Conservation (phyloP, 2,888 invertebrate species). For the Tubulanus polymorphus region DNA sequence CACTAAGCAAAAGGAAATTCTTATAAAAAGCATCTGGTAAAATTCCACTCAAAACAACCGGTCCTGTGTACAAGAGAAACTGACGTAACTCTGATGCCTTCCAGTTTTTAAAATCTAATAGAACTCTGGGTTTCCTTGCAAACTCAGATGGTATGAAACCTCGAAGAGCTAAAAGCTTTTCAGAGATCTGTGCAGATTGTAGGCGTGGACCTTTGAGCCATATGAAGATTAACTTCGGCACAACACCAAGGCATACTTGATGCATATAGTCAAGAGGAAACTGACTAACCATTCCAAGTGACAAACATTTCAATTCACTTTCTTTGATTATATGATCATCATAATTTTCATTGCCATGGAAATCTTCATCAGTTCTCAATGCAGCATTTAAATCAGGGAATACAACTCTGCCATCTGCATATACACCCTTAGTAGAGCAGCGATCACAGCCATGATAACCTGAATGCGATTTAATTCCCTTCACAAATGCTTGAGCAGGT, state of each 20-base stretch:
- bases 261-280: constrained; percentile 32
- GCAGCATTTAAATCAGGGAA: background rate
- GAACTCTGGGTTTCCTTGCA: constrained; percentile 27
- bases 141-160: constrained; percentile 28
- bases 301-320: constrained; percentile 13
- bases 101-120: constrained; percentile 29
- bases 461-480: constrained; percentile 13
- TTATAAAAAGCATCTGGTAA: constrained; percentile 12
- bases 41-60: constrained; percentile 14
- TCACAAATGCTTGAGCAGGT: constrained; percentile 17
- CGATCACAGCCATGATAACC: constrained; percentile 14
- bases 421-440: no score
- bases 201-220: constrained; percentile 25
- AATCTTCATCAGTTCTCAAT: constrained; percentile 3
- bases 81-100: constrained; percentile 39
- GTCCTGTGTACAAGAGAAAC: constrained; percentile 32
- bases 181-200: constrained; percentile 12
- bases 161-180: constrained; percentile 4
- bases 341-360: constrained; percentile 2
- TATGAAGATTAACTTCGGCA: constrained; percentile 29
- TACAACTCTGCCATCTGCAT: no score
- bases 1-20: constrained; percentile 17
- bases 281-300: constrained; percentile 7
- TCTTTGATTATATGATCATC: constrained; percentile 9
- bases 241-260: constrained; percentile 36